phyloP scores from a whole-genome alignment of 2,888 invertebrate genomes.

The Marasmarcha lunaedactyla region DNA sequence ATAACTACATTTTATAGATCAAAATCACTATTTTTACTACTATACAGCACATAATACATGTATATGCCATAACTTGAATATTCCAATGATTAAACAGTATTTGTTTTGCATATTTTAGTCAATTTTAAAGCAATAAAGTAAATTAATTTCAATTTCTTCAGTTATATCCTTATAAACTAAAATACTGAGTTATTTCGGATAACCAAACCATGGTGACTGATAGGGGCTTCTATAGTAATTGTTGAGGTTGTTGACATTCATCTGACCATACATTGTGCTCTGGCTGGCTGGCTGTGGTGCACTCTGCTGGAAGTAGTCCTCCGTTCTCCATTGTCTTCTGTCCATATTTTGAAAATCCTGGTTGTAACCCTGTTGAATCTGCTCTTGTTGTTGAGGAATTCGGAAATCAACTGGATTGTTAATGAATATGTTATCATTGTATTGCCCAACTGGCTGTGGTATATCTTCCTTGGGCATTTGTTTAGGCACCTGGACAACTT shows the following conservation, averaged over 20 bases:
- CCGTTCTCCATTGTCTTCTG: slow-evolving; percentile 29
- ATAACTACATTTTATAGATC: too few relatives aligned
- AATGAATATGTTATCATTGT: slow-evolving; percentile 51
- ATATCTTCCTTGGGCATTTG: slow-evolving; percentile 16
- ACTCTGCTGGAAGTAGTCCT: slow-evolving; percentile 22
- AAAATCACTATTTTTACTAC: too few relatives aligned
- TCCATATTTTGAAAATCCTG: slow-evolving; percentile 12
- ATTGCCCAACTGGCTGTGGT: slow-evolving; percentile 43
- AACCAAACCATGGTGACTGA: slow-evolving; percentile 46
- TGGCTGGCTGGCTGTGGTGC: slow-evolving; percentile 7
- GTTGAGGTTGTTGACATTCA: slow-evolving; percentile 30
- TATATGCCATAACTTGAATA: too few relatives aligned
- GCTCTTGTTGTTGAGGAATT: slow-evolving; percentile 2
- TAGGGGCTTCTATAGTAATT: slow-evolving; percentile 46
- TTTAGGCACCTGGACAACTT: neutral
- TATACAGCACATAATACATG: too few relatives aligned
- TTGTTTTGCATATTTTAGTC: too few relatives aligned
- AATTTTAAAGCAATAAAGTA: too few relatives aligned
- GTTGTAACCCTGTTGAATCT: neutral
- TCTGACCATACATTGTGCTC: slow-evolving; percentile 16
- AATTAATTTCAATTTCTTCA: too few relatives aligned
- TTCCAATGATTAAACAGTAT: too few relatives aligned
- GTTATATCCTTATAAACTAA: neutral
- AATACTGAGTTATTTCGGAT: slow-evolving; percentile 36
- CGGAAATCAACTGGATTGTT: slow-evolving; percentile 40